These are phyloP conservation scores for Macaria liturata DNA, from an alignment of 2,888 invertebrate genomes.

Conservation along the genomic window DNA sequence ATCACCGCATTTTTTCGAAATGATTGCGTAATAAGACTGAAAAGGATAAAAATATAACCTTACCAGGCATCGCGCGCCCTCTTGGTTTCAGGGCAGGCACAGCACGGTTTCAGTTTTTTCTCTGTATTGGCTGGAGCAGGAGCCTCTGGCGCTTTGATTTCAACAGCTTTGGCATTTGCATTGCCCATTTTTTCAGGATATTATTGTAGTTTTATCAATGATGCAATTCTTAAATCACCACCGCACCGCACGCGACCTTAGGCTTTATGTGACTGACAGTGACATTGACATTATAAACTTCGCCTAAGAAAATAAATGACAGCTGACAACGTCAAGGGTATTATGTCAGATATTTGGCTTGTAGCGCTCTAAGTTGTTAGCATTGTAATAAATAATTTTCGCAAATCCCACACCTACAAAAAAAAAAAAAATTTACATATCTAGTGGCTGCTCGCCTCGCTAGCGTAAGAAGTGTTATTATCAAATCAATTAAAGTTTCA, in stretches of 20 bases:
- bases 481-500: no score
- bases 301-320: no score
- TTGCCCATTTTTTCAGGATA: constrained; percentile 60
- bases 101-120: constrained; percentile 95
- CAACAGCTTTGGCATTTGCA: constrained; percentile 72
- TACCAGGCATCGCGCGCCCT: constrained; percentile 95
- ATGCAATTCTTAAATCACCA: constrained; percentile 24
- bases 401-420: no score
- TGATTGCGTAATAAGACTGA: constrained; percentile 30
- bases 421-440: no score
- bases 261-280: not conserved
- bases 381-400: no score
- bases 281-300: not conserved
- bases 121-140: constrained; percentile 66
- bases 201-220: constrained; percentile 18
- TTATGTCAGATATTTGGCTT: no score
- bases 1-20: not conserved
- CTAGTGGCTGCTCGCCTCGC: no score
- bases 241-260: constrained; percentile 2
- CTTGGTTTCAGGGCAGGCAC: constrained; percentile 98
- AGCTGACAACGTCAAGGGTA: no score
- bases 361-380: no score
- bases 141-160: constrained; percentile 57
- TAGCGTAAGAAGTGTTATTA: no score
- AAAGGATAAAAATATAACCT: constrained; percentile 59